A percentile compares a stretch with the other conserved stretches of the same genome.
phyloP scores from a whole-genome alignment of 2,797 vertebrate genomes.

The Leuciscus waleckii region DNA sequence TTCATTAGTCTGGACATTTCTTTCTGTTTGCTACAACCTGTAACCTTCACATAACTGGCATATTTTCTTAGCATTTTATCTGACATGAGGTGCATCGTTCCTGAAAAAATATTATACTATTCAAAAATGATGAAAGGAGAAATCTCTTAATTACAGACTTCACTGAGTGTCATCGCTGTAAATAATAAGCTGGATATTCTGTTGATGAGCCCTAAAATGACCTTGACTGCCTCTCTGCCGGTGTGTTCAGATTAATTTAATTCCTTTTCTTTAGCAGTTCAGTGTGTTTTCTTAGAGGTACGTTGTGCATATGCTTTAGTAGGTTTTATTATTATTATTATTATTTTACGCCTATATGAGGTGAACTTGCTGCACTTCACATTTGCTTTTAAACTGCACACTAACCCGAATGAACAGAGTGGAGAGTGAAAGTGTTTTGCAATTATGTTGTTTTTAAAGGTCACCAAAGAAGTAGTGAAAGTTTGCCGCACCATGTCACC shows the following conservation, averaged over 20 bases:
- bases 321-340: not conserved
- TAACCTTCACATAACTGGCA: constrained; percentile 25
- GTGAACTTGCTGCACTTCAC: not conserved
- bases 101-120: constrained; percentile 38
- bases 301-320: not conserved
- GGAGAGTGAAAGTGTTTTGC: constrained; percentile 66
- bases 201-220: not conserved
- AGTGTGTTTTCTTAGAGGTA: not conserved
- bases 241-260: not conserved
- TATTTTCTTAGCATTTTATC: constrained; percentile 26
- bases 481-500: constrained; percentile 81
- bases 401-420: constrained; percentile 4
- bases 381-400: constrained; percentile 33
- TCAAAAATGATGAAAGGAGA: constrained; percentile 43
- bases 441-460: constrained; percentile 75
- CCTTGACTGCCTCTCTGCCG: not conserved
- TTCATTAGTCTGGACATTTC: constrained; percentile 11
- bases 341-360: not conserved
- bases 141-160: constrained; percentile 53
- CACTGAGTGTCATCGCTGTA: not conserved
- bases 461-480: constrained; percentile 65
- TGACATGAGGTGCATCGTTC: constrained; percentile 35
- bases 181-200: constrained; percentile 8
- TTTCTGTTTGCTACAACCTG: not conserved
- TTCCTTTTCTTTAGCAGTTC: not conserved